Conservation (phyloP, 2,888 invertebrate genomes). For the Eubasilissa splendida region DNA sequence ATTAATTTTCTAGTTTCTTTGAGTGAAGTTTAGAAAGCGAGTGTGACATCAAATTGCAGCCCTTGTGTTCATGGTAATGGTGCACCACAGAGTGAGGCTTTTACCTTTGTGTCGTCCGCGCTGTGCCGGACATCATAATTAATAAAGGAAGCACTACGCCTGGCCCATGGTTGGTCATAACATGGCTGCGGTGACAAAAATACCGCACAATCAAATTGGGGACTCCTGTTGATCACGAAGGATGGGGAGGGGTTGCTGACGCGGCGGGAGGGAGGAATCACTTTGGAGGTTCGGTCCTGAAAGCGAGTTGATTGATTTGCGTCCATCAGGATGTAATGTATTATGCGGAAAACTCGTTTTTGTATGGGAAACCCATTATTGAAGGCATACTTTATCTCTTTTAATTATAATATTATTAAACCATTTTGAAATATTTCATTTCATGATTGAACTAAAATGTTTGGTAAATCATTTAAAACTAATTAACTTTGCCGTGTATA, state of each 20-base stretch:
- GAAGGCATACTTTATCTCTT: background rate
- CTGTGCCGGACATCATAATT: conserved; percentile 25
- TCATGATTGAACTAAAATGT: no score
- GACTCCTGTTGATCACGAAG: conserved; percentile 13
- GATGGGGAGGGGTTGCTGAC: background rate
- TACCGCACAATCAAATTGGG: conserved; percentile 26
- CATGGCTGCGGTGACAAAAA: conserved; percentile 31
- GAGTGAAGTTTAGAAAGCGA: conserved; percentile 1
- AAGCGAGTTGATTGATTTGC: conserved; percentile 28
- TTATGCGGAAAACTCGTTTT: conserved; percentile 7
- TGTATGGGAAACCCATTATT: background rate
- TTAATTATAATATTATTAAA: background rate
- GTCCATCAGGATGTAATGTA: conserved; percentile 18
- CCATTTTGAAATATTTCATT: no score
- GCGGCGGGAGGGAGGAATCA: background rate
- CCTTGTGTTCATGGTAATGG: conserved; percentile 12
- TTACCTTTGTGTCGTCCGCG: conserved; percentile 28
- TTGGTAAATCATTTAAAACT: no score
- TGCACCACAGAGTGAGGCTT: conserved; percentile 26
- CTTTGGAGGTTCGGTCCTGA: background rate
- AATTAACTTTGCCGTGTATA: no score
- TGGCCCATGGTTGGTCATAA: background rate
- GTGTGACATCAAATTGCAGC: background rate
- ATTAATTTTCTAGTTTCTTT: no score
- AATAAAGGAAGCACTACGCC: conserved; percentile 23